These are phyloP conservation scores for Venustoraphidia nigricollis DNA, from an alignment of 2,888 invertebrate genomes.

Conservation along the genomic window DNA sequence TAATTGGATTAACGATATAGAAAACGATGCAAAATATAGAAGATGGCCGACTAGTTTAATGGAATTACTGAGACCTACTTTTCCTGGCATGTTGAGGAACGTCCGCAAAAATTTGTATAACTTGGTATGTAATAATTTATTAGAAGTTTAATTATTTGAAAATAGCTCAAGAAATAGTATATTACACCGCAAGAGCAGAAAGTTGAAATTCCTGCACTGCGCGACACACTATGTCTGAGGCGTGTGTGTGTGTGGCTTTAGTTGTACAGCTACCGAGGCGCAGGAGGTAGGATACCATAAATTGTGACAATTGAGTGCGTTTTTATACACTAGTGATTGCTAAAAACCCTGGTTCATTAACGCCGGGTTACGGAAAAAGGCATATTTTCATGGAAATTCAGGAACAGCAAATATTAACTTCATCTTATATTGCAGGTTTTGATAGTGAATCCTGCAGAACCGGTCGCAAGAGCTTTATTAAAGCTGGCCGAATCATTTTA, in stretches of 20 bases:
- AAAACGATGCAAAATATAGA: conserved; percentile 72
- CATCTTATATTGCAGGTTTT: conserved; percentile 43
- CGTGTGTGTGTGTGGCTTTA: too few species aligned
- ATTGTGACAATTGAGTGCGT: too few species aligned
- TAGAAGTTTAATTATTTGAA: neutral
- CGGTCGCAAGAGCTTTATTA: conserved; percentile 53
- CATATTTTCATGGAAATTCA: conserved; percentile 1
- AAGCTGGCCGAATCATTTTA: conserved; percentile 83
- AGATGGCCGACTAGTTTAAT: conserved; percentile 81
- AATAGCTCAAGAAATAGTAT: too few species aligned
- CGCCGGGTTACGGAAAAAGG: too few species aligned
- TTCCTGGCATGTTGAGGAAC: conserved; percentile 92
- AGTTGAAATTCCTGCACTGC: too few species aligned
- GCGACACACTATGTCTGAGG: too few species aligned
- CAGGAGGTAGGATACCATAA: too few species aligned
- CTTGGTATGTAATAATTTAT: conserved; percentile 37
- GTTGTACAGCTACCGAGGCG: too few species aligned
- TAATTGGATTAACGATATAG: conserved; percentile 90
- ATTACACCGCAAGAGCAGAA: too few species aligned
- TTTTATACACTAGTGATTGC: too few species aligned
- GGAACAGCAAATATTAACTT: neutral
- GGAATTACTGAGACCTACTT: conserved; percentile 88
- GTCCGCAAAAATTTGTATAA: conserved; percentile 75
- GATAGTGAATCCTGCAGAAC: conserved; percentile 68
- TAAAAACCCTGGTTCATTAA: too few species aligned